Evolutionary conservation across 2,797 vertebrate species (phyloP).

Genomic region (Eulemur coronatus): DNA sequence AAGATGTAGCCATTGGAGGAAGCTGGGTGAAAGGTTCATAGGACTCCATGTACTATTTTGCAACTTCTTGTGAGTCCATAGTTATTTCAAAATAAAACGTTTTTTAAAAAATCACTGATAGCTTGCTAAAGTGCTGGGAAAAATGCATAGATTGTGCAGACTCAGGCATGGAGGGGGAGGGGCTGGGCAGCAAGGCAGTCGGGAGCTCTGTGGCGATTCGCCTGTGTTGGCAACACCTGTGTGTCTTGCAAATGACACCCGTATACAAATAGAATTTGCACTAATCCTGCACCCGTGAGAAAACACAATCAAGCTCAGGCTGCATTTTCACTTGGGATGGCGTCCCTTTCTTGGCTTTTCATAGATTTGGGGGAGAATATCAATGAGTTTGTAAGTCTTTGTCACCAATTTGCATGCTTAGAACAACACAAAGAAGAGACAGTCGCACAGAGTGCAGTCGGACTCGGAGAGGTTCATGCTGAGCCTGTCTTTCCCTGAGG

Average conservation of each 20-base stretch:
- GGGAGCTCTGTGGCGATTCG: background rate
- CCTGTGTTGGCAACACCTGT: background rate
- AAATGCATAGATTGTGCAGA: background rate
- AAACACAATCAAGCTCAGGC: background rate
- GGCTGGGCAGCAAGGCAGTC: background rate
- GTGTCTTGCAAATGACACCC: conserved; percentile 30
- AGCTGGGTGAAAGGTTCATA: background rate
- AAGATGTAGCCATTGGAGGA: background rate
- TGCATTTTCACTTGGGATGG: background rate
- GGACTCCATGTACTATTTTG: conserved; percentile 3
- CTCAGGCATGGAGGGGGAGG: background rate
- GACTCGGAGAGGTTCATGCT: background rate
- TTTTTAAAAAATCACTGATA: background rate
- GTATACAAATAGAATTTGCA: background rate
- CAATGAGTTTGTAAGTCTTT: background rate
- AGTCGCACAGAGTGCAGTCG: background rate
- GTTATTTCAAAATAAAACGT: conserved; percentile 44
- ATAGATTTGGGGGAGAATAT: background rate
- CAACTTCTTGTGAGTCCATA: background rate
- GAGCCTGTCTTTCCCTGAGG: background rate
- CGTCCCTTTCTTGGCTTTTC: background rate
- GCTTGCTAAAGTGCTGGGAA: background rate
- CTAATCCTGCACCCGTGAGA: background rate
- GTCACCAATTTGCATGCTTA: background rate
- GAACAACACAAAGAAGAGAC: background rate